Conservation (phyloP, 2,797 vertebrate species). For the Chaetodon trifasciatus region DNA sequence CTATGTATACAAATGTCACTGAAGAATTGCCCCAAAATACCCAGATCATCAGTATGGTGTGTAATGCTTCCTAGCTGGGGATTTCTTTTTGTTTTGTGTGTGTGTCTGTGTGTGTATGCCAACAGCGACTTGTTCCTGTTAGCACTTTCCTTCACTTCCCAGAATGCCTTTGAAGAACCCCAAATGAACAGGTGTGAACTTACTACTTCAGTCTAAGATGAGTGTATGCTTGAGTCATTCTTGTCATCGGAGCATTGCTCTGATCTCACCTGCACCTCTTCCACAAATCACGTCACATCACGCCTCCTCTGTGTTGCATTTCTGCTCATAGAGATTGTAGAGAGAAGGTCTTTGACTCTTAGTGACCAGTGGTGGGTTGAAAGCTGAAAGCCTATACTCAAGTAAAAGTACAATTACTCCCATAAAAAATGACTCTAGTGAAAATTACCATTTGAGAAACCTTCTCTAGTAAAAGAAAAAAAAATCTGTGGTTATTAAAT, state of each 20-base stretch:
- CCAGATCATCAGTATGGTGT: not conserved
- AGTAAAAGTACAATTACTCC: too few relatives aligned
- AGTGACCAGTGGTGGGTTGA: too few relatives aligned
- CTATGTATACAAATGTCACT: not conserved
- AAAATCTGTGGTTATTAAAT: too few relatives aligned
- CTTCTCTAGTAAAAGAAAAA: too few relatives aligned
- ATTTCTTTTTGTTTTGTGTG: too few relatives aligned
- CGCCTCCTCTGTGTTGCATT: not conserved
- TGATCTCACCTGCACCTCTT: slow-evolving; percentile 2
- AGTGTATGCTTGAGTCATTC: not conserved
- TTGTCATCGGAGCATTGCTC: not conserved
- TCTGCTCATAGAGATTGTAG: not conserved
- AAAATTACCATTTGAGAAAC: too few relatives aligned
- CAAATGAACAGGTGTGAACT: slow-evolving; percentile 18
- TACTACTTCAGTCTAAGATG: slow-evolving; percentile 6
- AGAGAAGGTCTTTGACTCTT: not conserved
- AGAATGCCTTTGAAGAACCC: slow-evolving; percentile 13
- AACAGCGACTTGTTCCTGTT: not conserved
- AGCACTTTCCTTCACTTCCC: slow-evolving; percentile 29
- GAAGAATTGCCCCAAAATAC: not conserved
- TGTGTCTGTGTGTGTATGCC: not conserved
- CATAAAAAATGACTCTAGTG: too few relatives aligned
- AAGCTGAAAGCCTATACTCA: too few relatives aligned
- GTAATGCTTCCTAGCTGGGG: not conserved
- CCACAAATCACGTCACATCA: slow-evolving; percentile 1